Evolutionary conservation across 1,140 invertebrate species (phyloP).

Genomic region (Drepana arcuata): DNA sequence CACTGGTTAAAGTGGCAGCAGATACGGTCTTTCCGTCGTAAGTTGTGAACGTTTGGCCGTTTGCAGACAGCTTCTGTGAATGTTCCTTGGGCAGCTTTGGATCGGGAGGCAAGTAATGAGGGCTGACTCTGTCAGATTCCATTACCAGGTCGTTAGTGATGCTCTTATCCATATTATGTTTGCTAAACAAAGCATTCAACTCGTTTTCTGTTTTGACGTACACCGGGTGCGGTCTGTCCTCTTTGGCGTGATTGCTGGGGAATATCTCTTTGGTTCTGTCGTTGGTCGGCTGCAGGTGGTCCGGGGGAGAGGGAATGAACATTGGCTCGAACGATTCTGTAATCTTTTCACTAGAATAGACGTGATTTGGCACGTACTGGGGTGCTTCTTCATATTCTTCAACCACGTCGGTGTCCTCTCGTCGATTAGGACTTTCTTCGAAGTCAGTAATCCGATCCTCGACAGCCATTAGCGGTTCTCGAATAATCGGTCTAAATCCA

Average conservation of each 20-base stretch:
- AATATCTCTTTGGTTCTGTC: conserved; percentile 63
- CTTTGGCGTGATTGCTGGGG: conserved; percentile 50
- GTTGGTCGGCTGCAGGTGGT: conserved; percentile 59
- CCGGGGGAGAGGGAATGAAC: conserved; percentile 80
- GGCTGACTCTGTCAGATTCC: conserved; percentile 79
- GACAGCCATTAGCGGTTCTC: conserved; percentile 68
- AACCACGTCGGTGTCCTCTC: conserved; percentile 68
- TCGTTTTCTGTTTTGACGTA: conserved; percentile 54
- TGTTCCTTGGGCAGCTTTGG: conserved; percentile 55
- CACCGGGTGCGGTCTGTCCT: conserved; percentile 63
- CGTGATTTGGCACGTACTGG: conserved; percentile 61
- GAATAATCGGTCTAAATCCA: conserved; percentile 87
- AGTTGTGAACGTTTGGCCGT: conserved; percentile 74
- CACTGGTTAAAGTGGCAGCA: conserved; percentile 74
- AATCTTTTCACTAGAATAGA: conserved; percentile 58
- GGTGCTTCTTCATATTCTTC: conserved; percentile 66
- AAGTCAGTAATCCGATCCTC: conserved; percentile 70
- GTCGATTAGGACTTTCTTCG: conserved; percentile 61
- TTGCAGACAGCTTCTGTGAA: conserved; percentile 45
- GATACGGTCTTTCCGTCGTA: conserved; percentile 82
- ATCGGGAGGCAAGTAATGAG: conserved; percentile 79
- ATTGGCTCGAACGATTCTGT: conserved; percentile 80
- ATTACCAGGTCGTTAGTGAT: conserved; percentile 74
- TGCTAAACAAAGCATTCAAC: conserved; percentile 44
- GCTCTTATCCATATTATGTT: conserved; percentile 51